Evolutionary conservation across 2,888 invertebrate species (phyloP), one percentile per base, ranked within the genome.

Genomic region (Schrankia costaestrigalis): DNA sequence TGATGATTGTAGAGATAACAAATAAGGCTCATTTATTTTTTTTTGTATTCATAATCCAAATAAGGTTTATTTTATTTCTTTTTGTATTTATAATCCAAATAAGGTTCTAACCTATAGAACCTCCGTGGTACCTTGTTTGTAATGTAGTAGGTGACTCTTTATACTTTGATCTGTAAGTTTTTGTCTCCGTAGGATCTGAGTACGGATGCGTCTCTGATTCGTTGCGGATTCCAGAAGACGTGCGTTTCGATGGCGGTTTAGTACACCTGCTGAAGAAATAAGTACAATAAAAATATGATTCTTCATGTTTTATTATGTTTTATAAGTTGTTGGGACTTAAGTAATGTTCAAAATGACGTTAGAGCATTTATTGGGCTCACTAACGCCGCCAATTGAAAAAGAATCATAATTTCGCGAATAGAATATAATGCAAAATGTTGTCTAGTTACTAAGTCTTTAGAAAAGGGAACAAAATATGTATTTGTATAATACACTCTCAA

Each of bases 91-190:
- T 3, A 21, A 21, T 21, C 2, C 10, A 9, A 21, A 21, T 7
- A 2, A n/a, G 21, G 12, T 2, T 23, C 14, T 21, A 13, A 21
- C 21, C 2, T 21, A n/a, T 21, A n/a, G 2, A n/a, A n/a, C n/a
- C n/a, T 56, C 54, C 1, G 25, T 6, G 11, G 17, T 36, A 3
- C 46, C 47, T 31, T 45, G 60, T 32, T 57, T 55, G 1, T 69
- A 64, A 48, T 83, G 78, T 4, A 64, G 56, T 3, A 59, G 45
- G 25, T 85, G 83, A 19, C 78, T 83, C 8, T 58, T 64, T 2
- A 77, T 25, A 11, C 82, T 62, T 38, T 85, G 84, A 4, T 53
- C 70, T 46, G 75, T 71, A 0, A 84, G 69, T 40, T 78, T 82
- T 19, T 74, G 65, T 1, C 73, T 48, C 0, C 84, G 68, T 2